Base-by-base conservation (phyloP, 2,113 vertebrate genomes). In the Psophia crepitans region DNA sequence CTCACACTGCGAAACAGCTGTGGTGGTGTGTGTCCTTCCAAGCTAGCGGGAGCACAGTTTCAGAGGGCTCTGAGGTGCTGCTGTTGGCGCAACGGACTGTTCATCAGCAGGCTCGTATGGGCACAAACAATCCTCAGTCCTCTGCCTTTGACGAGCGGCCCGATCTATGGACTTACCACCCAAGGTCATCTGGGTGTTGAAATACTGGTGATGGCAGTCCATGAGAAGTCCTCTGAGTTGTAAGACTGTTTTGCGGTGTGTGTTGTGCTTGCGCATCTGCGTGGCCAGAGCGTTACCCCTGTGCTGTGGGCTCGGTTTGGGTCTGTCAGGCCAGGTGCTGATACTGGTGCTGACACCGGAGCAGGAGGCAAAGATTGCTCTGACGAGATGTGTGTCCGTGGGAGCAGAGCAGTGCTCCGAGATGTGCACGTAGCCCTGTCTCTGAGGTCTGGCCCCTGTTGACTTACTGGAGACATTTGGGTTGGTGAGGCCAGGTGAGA, bases 111-210 rank as follows among this genome's bases (percentile, higher is more conserved):
- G 18, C n/a, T 92, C 5, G 4, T 14, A 5, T 6, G 22, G 20
- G 26, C 57, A 33, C 43, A 71, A 66, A 54, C 3, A 10, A 22
- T 58, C 44, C 35, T 60, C n/a, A 37, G 9, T 14, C 21, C 11
- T 90, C 24, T 89, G 9, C 33, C 33, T 66, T 33, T 81, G 46
- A 78, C 51, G 46, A 61, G 49, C 8, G 39, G 20, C 33, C 33
- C 21, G 3, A 0, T 6, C 7, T n/a, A 26, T 0, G 1, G 15
- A 4, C 35, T 69, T 74, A 49, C 89, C 81, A 44, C n/a, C 46
- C 39, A 53, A 3, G 14, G 30, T 51, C 49, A 43, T 33, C 24
- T n/a, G 68, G 27, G 18, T 53, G 20, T 39, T 51, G 43, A 48
- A 81, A 39, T 65, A 11, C 3, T 65, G 64, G 44, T 70, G 49